Conservation (phyloP, 2,797 vertebrate species). For the Chiloscyllium punctatum region DNA sequence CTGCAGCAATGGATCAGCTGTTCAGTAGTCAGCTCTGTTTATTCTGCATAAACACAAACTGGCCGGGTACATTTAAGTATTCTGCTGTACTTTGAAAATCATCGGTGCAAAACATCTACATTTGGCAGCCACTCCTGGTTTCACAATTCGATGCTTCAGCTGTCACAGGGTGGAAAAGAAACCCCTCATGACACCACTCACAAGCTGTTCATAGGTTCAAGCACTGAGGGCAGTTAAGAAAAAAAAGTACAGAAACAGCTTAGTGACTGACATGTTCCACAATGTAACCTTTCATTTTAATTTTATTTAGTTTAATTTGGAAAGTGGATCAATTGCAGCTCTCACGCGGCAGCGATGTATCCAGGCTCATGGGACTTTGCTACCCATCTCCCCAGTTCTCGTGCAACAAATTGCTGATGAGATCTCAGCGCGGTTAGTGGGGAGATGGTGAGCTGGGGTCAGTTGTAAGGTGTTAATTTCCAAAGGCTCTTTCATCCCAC, state of each 20-base stretch:
- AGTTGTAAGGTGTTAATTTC: not conserved
- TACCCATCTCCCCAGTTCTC: not conserved
- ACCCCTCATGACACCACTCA: not conserved
- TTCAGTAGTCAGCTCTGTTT: not conserved
- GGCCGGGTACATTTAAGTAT: not conserved
- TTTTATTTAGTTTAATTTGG: not conserved
- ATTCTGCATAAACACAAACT: not conserved
- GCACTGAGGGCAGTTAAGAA: not conserved
- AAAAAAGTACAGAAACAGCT: not conserved
- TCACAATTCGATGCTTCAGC: not conserved
- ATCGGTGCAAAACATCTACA: not conserved
- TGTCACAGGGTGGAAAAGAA: not conserved
- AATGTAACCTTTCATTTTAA: not conserved
- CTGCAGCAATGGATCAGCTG: not conserved
- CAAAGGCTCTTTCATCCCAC: not conserved
- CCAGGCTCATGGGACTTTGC: not conserved
- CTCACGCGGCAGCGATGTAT: not conserved
- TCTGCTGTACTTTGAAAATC: not conserved
- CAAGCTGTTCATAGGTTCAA: not conserved
- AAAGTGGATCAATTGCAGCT: not conserved
- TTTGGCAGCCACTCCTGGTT: not conserved
- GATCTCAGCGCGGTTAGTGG: not conserved
- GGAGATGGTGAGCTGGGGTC: not conserved
- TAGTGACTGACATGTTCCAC: not conserved
- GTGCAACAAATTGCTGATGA: not conserved